Base-by-base conservation (phyloP, 2,888 invertebrate species). In the Chironomus tentans region DNA sequence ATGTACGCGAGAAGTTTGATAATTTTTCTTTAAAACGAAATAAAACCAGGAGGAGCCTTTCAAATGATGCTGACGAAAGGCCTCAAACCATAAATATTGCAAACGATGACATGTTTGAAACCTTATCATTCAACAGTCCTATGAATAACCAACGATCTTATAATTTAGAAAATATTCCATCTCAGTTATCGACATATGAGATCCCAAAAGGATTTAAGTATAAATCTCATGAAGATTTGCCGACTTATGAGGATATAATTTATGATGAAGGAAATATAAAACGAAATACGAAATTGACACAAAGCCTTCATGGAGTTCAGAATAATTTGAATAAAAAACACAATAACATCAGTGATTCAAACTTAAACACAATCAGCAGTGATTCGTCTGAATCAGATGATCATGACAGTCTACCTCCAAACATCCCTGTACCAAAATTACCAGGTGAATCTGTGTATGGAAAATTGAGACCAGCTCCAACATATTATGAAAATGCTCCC, bases 91-190 rank as follows among this genome's bases (percentile, higher is more conserved):
- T 84, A 77, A 18, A 56, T 15, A 82, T 81, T n/a, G 80, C 82
- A 47, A 81, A 81, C 70, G 82, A 83, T 77, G 81, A 82, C 69
- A 82, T 84, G 4, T 83, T 84, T n/a, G 80, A 81, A 75, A 79
- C 82, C 7, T 83, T 84, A 48, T 80, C 81, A 28, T 84, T 84
- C 76, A 81, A 80, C 72, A 84, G 83, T 78, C 84, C 84, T 1
- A 75, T 84, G 18, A 80, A 81, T 70, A 81, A 81, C 13, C 79
- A 79, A 0, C 68, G 65, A 21, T 81, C 79, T 2, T 68, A 72
- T 65, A 82, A 81, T 13, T 21, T 68, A 18, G 68, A 74, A 22
- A 48, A 74, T 24, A 74, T 74, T 22, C 74, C 74, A 10, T 24
- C 15, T 22, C 24, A 24, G 21, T 21, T 48, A 47, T 80, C 77